Evolutionary conservation across 2,113 vertebrate genomes (phyloP), one percentile per base, ranked within the genome.

Genomic region (Erinaceus europaeus): DNA sequence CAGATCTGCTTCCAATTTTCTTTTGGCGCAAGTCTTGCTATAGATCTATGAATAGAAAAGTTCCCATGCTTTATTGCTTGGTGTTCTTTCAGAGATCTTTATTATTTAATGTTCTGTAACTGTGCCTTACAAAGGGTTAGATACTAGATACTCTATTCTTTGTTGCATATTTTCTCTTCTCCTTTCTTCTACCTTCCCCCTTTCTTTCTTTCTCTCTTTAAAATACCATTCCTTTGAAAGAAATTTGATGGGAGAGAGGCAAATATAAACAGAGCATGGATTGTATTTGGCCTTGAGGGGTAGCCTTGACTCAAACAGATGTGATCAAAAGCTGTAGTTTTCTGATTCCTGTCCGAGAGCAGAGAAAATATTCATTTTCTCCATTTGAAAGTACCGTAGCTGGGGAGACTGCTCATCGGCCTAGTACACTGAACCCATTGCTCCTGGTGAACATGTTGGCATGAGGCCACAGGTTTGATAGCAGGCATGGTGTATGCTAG

Each of bases 51-150:
- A 36, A 59, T 52, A 65, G 74, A 89, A 69, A 64, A 21, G 1
- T 81, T 84, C 59, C 23, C 53, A 34, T 48, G 7, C 83, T 85
- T 76, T 87, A 73, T 69, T 86, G 75, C 34, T 52, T 74, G 46
- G 72, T 18, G 5, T 44, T 85, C 59, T 75, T 78, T 75, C 53
- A 23, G 46, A n/a, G n/a, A n/a, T n/a, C 18, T 4, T 86, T n/a
- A 38, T 1, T 72, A 55, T 38, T 55, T 40, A 59, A 17, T 72
- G 57, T 87, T 92, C 11, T 73, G 23, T 69, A 65, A 48, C n/a
- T 90, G 61, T 44, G 50, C 27, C 20, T 9, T 52, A 9, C 57
- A 57, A 50, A 84, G 74, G 50, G n/a, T 69, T 44, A 29, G 40
- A 44, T 1, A 32, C 48, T 71, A 65, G 76, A 48, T 42, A 64